Base-by-base conservation (phyloP, 1,140 invertebrate genomes). In the Pinna nobilis region DNA sequence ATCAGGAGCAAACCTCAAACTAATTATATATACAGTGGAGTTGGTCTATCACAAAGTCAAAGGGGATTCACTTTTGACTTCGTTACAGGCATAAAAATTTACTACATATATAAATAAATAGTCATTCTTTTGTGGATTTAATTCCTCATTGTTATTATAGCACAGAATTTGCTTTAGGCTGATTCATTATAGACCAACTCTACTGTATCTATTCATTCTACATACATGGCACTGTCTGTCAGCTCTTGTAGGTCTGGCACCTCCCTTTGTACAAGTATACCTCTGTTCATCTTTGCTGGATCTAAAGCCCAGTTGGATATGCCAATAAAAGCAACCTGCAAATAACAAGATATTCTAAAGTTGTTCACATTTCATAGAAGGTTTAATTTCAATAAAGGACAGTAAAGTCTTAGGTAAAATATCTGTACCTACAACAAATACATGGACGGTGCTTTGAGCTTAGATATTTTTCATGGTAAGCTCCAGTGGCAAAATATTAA, bases 291-390 rank as follows among this genome's bases (percentile, higher is more conserved):
- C 70, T 86, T 85, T n/a, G 85, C 84, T 37, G 84, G 84, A 78
- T 87, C 85, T 20, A 87, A 61, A 30, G 83, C 82, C 84, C 84
- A 87, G 76, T 87, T 86, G 35, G 85, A 86, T 35, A 87, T 87
- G 11, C 85, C 85, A 70, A 87, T 83, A 64, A 86, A 85, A n/a
- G 78, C 84, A 47, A 87, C 85, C 28, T 47, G 6, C 18, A 30
- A 23, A 30, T 13, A 7, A 47, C 3, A 32, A 15, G n/a, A 4
- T 55, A 25, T 30, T 55, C 3, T 15, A 13, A 53, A 53, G 50
- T 9, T 23, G 9, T 25, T 23, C 33, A 30, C 18, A 15, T 33
- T 32, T 15, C 35, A 18, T 53, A 6, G 20, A 11, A 25, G 23
- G 11, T 13, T 53, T 53, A 23, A 53, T 15, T 7, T 53, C 6